A percentile compares a stretch with the other conserved stretches of the same genome.
Conservation (phyloP, 2,888 invertebrate species). For the Hypomecis punctinalis region DNA sequence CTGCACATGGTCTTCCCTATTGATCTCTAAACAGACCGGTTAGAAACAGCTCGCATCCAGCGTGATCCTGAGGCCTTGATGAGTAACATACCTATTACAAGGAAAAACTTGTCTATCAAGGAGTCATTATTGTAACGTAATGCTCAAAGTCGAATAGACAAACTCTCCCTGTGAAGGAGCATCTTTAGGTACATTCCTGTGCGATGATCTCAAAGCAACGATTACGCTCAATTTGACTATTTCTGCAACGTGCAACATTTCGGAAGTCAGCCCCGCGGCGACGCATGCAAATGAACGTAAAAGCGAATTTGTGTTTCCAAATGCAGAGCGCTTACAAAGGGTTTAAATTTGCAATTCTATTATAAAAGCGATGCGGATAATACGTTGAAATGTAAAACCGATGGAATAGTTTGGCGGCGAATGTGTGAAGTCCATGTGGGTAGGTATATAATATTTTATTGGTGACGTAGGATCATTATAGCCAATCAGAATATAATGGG, state of each 20-base stretch:
- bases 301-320: constrained; percentile 83
- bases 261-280: constrained; percentile 63
- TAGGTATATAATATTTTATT: constrained; percentile 5
- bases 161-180: neutral
- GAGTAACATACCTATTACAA: too few relatives aligned
- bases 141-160: too few relatives aligned
- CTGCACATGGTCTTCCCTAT: too few relatives aligned
- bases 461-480: constrained; percentile 17
- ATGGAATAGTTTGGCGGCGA: constrained; percentile 62
- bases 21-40: too few relatives aligned
- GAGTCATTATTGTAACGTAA: too few relatives aligned
- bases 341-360: constrained; percentile 84
- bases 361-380: constrained; percentile 78
- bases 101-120: too few relatives aligned
- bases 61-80: too few relatives aligned
- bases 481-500: constrained; percentile 14
- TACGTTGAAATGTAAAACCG: constrained; percentile 75
- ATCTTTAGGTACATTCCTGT: neutral
- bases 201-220: constrained; percentile 19
- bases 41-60: too few relatives aligned
- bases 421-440: constrained; percentile 41
- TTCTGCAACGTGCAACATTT: constrained; percentile 55
- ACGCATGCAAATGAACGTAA: constrained; percentile 78
- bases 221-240: constrained; percentile 22
- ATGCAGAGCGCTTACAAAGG: constrained; percentile 82